A percentile compares a stretch with the other conserved stretches of the same genome.
phyloP scores from a whole-genome alignment of 2,888 invertebrate genomes.

The Bibio marci region DNA sequence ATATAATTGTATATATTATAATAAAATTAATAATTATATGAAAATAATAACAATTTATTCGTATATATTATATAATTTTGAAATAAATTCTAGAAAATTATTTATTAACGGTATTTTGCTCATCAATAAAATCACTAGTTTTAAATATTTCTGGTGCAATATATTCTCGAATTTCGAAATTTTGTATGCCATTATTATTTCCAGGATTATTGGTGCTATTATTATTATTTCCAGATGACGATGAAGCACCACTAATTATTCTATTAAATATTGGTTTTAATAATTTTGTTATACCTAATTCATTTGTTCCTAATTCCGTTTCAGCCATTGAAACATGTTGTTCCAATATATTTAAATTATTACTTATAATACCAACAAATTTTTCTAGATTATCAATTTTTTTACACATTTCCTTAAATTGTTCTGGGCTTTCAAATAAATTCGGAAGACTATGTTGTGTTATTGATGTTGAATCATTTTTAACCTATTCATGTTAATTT shows the following conservation, averaged over 20 bases:
- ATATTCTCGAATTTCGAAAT: slow-evolving; percentile 20
- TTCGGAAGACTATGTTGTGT: slow-evolving; percentile 32
- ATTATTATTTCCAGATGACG: not conserved
- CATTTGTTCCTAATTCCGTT: slow-evolving; percentile 36
- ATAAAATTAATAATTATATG: too few species aligned
- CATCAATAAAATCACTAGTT: slow-evolving; percentile 24
- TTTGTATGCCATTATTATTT: slow-evolving; percentile 2
- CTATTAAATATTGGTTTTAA: slow-evolving; percentile 40
- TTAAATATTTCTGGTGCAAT: slow-evolving; percentile 22
- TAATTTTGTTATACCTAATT: slow-evolving; percentile 39
- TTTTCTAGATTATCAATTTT: slow-evolving; percentile 36
- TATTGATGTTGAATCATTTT: slow-evolving; percentile 21
- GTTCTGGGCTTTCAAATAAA: slow-evolving; percentile 33
- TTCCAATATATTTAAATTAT: slow-evolving; percentile 35
- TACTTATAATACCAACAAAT: slow-evolving; percentile 36
- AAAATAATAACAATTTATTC: too few species aligned
- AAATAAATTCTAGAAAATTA: too few species aligned
- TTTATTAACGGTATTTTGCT: too few species aligned
- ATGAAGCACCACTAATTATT: slow-evolving; percentile 11
- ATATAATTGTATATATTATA: too few species aligned
- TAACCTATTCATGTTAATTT: slow-evolving; percentile 16
- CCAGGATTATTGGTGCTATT: too few species aligned
- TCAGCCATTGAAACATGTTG: slow-evolving; percentile 42
- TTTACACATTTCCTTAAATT: slow-evolving; percentile 34
- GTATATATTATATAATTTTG: too few species aligned